Evolutionary conservation across 1,140 invertebrate species (phyloP), one percentile per base, ranked within the genome.

Genomic region (Cydia fagiglandana): DNA sequence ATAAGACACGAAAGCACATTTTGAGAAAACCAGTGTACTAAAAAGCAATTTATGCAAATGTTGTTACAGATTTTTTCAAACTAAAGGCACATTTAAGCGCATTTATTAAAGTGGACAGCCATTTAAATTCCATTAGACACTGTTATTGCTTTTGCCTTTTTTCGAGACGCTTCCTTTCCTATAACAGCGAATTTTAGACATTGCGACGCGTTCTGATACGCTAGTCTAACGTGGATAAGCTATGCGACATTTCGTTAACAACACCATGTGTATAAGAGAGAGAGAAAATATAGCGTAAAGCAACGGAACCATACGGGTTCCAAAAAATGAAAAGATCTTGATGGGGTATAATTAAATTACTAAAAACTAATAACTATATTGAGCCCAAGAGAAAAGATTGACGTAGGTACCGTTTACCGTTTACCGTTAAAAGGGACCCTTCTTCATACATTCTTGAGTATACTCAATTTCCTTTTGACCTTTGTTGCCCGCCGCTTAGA

Each of bases 71-170:
- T 24, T 61, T 20, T 61, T 20, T 56, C 15, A 24, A 61, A 61
- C 6, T 61, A 24, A 61, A 61, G 20, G 56, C 56, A 61, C 17
- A 61, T 61, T 70, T 38, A 41, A 66, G 45, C 34, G 34, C 15
- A 70, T 38, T 70, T 38, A 38, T 45, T 70, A 70, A 38, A 70
- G 66, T 38, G 66, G 66, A 70, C 66, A 41, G 38, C 66, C 66
- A 82, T 82, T 82, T 82, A 82, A 82, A 82, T 82, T 82, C 77
- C 79, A 82, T 82, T 79, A 79, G 73, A 82, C 76, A 73, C 45
- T 77, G 74, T 64, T 77, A 68, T 64, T 41, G 61, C 53, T 77
- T 61, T 78, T 47, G 45, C 66, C 76, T 81, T 79, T 77, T 81
- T 78, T 79, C 64, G 75, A 53, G 70, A 53, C 53, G 20, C 77